These are phyloP conservation scores for Leptopilina drosophilae DNA, from an alignment of 2,888 invertebrate genomes.

Conservation along the genomic window DNA sequence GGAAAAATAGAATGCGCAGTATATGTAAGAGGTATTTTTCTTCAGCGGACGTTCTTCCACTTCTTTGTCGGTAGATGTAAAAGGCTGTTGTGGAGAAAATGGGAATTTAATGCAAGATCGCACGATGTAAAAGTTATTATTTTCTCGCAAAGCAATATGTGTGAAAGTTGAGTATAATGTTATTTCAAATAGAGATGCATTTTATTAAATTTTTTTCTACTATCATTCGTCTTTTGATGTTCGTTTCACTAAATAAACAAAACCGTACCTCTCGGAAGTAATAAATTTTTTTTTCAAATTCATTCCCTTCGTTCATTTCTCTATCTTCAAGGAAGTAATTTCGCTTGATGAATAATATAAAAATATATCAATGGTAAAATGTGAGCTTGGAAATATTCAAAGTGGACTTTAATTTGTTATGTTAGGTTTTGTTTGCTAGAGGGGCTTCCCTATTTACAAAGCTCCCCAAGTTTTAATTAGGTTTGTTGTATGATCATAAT, in stretches of 20 bases:
- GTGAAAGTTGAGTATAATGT: slow-evolving; percentile 25
- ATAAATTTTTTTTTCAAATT: too few relatives aligned
- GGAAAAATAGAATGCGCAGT: slow-evolving; percentile 30
- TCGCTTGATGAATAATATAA: too few relatives aligned
- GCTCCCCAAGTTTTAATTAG: background rate
- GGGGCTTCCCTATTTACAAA: background rate
- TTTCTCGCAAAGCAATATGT: slow-evolving; percentile 27
- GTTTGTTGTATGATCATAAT: background rate
- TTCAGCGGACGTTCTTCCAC: slow-evolving; percentile 2
- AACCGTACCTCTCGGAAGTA: too few relatives aligned
- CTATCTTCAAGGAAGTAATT: too few relatives aligned
- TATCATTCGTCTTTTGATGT: background rate
- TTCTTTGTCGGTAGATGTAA: slow-evolving; percentile 28
- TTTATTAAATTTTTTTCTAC: background rate
- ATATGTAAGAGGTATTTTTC: slow-evolving; percentile 36
- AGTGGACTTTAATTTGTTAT: background rate
- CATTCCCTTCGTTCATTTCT: too few relatives aligned
- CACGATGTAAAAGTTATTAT: slow-evolving; percentile 33
- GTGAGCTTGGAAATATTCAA: background rate
- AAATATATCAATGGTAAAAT: background rate
- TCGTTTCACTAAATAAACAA: background rate
- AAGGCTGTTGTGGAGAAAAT: slow-evolving; percentile 33
- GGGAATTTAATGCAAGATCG: slow-evolving; percentile 38
- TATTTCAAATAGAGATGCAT: slow-evolving; percentile 17
- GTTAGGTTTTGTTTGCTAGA: background rate